Evolutionary conservation across 2,113 vertebrate genomes (phyloP).

Genomic region (Pica pica): DNA sequence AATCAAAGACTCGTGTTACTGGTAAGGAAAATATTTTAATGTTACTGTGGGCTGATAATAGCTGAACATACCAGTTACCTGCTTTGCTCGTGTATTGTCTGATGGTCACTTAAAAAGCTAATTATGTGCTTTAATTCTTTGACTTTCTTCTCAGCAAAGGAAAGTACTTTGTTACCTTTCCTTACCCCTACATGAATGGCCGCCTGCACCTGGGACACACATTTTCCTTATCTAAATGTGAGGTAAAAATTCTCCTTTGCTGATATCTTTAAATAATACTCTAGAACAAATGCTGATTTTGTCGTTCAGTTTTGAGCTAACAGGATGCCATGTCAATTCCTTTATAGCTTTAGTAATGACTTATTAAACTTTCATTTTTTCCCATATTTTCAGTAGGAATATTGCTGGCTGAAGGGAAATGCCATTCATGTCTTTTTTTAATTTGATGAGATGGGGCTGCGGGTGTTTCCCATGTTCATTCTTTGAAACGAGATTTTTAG

Average conservation of each 20-base stretch:
- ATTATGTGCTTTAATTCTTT: background rate
- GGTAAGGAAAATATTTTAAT: background rate
- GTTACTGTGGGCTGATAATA: background rate
- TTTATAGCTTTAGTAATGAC: background rate
- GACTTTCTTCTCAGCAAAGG: slow-evolving; percentile 72
- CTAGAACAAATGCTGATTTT: background rate
- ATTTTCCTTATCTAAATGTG: slow-evolving; percentile 95
- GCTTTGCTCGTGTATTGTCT: background rate
- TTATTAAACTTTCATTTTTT: background rate
- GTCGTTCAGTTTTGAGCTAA: background rate
- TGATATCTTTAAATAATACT: background rate
- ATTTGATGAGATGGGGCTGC: background rate
- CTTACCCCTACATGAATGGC: slow-evolving; percentile 98
- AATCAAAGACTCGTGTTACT: background rate
- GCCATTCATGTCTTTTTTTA: background rate
- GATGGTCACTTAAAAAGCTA: background rate
- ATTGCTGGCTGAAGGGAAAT: background rate
- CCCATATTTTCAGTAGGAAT: background rate
- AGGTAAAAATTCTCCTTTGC: slow-evolving; percentile 76
- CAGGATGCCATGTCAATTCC: background rate
- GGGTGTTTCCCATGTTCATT: background rate
- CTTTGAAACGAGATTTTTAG: background rate
- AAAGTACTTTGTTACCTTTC: slow-evolving; percentile 93
- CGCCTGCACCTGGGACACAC: slow-evolving; percentile 94
- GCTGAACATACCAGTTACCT: background rate